Conservation (phyloP, 1,140 invertebrate genomes). For the Drosophila pachea region DNA sequence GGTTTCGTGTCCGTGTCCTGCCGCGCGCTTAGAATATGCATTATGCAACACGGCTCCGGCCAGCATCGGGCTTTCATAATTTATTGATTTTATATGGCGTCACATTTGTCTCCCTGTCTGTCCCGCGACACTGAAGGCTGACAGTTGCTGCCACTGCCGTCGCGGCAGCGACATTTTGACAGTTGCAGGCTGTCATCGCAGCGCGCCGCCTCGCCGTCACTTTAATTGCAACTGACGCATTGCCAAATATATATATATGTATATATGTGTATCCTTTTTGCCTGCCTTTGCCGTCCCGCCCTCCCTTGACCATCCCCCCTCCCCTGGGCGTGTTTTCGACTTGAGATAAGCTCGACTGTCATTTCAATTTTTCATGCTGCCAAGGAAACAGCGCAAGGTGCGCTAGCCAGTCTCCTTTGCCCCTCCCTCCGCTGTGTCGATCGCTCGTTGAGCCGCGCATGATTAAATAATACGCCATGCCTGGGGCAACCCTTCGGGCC, state of each 20-base stretch:
- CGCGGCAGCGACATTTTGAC: conserved; percentile 61
- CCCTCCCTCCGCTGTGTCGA: not conserved
- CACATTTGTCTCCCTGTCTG: conserved; percentile 71
- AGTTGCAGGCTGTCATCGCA: conserved; percentile 69
- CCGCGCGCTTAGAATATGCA: conserved; percentile 62
- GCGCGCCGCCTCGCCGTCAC: conserved; percentile 49
- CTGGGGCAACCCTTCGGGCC: conserved; percentile 32
- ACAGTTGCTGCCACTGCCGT: conserved; percentile 71
- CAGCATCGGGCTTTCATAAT: conserved; percentile 54
- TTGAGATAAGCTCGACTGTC: conserved; percentile 67
- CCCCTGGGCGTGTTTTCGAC: conserved; percentile 15
- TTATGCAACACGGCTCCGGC: conserved; percentile 53
- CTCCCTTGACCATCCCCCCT: too few relatives aligned
- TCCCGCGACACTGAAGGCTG: conserved; percentile 53
- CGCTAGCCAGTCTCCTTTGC: conserved; percentile 23
- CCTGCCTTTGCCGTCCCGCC: too few relatives aligned
- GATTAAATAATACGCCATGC: conserved; percentile 68
- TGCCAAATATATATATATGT: conserved; percentile 58
- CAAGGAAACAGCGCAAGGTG: conserved; percentile 60
- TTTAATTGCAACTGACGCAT: conserved; percentile 76
- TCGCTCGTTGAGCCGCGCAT: conserved; percentile 23
- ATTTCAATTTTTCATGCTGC: conserved; percentile 66
- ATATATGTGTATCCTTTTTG: too few relatives aligned
- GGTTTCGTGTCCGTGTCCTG: conserved; percentile 56
- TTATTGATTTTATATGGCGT: conserved; percentile 78